Evolutionary conservation across 2,888 invertebrate genomes (phyloP), one percentile per base, ranked within the genome.

Genomic region (Sarcophaga variegata): DNA sequence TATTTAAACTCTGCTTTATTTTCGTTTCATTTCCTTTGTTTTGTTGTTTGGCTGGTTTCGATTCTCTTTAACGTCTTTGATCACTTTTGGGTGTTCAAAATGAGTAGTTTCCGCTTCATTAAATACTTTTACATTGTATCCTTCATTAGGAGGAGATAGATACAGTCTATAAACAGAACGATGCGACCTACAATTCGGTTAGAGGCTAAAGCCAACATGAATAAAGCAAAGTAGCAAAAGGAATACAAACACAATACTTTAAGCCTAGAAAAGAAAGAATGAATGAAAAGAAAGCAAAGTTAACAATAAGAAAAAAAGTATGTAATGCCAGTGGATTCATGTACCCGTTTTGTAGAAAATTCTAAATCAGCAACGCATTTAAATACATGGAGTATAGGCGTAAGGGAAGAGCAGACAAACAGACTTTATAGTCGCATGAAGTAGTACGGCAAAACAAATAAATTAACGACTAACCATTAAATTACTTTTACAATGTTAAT

Each of bases 71-170:
- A 64, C 4, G 12, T 75, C 12, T 64, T 49, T 64, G 49, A 75
- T 62, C 25, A 66, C 74, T 70, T 79, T 74, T 37, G 75, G 74
- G 49, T 62, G 54, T 75, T 64, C 59, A 64, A 69, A 79, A 83
- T 83, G 83, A 83, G 79, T 75, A 75, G 69, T 75, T 83, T 79
- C 79, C 83, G 75, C 79, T 70, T 75, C 79, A 83, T 83, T 83
- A 79, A 70, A 83, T 75, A 54, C 45, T 67, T 78, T 74, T 62
- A 49, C 59, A 74, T 62, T 83, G 47, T 82, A 76, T 71, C 49
- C 62, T 66, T 78, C 67, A 78, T 72, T 64, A 67, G 49, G 49
- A 67, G 22, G 22, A 22, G 22, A 22, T 67, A 72, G 67, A 72
- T 66, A 72, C 66, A 67, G 59, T 72, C 49, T 22, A 72, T 75